A percentile compares a stretch with the other conserved stretches of the same genome.
These are phyloP conservation scores for Epinotia demarniana DNA, from an alignment of 2,888 invertebrate genomes.

Conservation along the genomic window DNA sequence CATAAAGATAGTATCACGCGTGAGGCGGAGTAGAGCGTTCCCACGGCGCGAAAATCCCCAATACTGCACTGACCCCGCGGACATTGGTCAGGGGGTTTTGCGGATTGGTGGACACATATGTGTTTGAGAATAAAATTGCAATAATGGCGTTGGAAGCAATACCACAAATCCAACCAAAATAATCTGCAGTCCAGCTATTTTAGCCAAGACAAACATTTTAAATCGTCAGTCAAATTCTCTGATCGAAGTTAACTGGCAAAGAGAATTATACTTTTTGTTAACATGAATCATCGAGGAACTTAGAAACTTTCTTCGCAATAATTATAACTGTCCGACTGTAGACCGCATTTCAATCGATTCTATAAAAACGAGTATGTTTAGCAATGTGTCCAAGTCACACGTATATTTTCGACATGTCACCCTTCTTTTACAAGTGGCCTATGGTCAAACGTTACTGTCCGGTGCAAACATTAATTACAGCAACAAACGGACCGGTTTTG, in stretches of 20 bases:
- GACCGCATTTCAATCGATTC: neutral
- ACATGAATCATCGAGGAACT: neutral
- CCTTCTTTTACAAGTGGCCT: slow-evolving; percentile 64
- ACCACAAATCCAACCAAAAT: neutral
- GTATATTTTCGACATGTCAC: slow-evolving; percentile 49
- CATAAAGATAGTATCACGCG: slow-evolving; percentile 77
- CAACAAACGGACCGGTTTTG: slow-evolving; percentile 73
- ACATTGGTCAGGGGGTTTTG: neutral
- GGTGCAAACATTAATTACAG: slow-evolving; percentile 81
- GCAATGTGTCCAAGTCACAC: neutral
- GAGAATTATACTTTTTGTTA: neutral
- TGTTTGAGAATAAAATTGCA: too few relatives aligned
- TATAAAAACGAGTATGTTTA: neutral
- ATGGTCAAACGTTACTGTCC: slow-evolving; percentile 72
- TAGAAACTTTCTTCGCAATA: neutral
- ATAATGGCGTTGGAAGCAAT: too few relatives aligned
- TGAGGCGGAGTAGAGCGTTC: slow-evolving; percentile 65
- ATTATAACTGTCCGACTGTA: neutral
- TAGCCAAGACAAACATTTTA: neutral
- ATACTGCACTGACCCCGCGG: slow-evolving; percentile 45
- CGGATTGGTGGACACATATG: neutral
- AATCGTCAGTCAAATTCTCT: neutral
- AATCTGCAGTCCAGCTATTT: neutral
- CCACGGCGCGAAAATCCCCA: slow-evolving; percentile 68
- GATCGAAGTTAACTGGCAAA: neutral